Conservation (phyloP, 2,888 invertebrate genomes). For the Diaperis boleti region DNA sequence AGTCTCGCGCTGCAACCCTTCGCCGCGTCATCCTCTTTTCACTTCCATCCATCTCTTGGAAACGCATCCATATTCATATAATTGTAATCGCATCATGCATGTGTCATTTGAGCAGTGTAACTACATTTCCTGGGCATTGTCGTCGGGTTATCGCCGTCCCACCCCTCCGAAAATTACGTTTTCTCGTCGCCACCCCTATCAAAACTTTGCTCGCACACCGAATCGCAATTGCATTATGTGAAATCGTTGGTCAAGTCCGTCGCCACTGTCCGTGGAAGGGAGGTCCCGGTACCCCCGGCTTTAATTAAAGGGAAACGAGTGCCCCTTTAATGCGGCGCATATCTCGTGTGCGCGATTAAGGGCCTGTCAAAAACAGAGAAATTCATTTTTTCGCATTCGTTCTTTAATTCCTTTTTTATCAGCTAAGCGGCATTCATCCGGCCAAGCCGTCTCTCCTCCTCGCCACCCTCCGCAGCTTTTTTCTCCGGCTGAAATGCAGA, state of each 20-base stretch:
- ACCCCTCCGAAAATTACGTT: constrained; percentile 47
- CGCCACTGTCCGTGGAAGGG: constrained; percentile 11
- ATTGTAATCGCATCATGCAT: constrained; percentile 66
- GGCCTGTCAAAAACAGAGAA: constrained; percentile 69
- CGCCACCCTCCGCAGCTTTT: constrained; percentile 46
- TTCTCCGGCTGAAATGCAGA: constrained; percentile 50
- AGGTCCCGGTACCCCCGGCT: constrained; percentile 50
- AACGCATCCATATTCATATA: constrained; percentile 63
- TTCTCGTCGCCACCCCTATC: constrained; percentile 42
- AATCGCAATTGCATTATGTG: constrained; percentile 29
- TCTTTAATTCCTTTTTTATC: constrained; percentile 69
- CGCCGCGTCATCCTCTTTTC: constrained; percentile 35
- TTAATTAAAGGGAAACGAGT: constrained; percentile 64
- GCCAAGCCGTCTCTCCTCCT: constrained; percentile 45
- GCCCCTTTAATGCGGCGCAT: constrained; percentile 64
- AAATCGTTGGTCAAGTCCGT: constrained; percentile 31
- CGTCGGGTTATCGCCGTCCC: constrained; percentile 61
- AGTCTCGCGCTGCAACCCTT: constrained; percentile 31
- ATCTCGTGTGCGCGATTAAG: constrained; percentile 67
- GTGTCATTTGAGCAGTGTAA: constrained; percentile 65
- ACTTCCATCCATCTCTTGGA: constrained; percentile 44
- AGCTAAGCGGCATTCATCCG: constrained; percentile 67
- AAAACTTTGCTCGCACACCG: constrained; percentile 24
- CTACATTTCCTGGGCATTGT: constrained; percentile 66
- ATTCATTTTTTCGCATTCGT: constrained; percentile 68